Percentiles rank a stretch among this genome's conserved stretches.
phyloP scores from a whole-genome alignment of 2,113 vertebrate genomes.

The Mirza zaza region DNA sequence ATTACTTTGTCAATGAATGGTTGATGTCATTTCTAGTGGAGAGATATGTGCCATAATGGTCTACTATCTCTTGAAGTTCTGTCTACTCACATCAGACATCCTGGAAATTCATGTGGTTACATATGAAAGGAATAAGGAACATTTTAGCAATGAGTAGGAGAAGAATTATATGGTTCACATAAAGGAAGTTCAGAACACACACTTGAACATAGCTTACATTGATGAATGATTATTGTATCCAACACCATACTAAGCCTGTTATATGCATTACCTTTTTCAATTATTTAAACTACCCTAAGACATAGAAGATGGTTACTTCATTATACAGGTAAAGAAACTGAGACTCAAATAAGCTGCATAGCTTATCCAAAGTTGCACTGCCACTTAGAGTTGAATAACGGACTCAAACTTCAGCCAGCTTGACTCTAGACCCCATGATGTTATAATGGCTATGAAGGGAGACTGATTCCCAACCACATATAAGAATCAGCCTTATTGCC shows the following conservation, averaged over 20 bases:
- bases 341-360: neutral
- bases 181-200: neutral
- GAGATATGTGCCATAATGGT: neutral
- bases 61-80: neutral
- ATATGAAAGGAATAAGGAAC: neutral
- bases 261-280: neutral
- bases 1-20: neutral
- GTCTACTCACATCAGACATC: neutral
- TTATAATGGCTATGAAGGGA: neutral
- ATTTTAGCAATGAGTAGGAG: neutral
- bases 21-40: neutral
- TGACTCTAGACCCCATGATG: neutral
- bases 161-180: neutral
- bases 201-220: neutral
- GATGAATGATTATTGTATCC: neutral
- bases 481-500: neutral
- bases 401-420: neutral
- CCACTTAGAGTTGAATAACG: neutral
- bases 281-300: neutral
- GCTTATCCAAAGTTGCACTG: neutral
- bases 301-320: neutral
- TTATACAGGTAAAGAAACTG: neutral
- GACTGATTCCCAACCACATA: neutral
- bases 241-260: neutral
- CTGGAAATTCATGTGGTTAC: neutral